Evolutionary conservation across 1,140 invertebrate species (phyloP).

Genomic region (Maconellicoccus hirsutus): DNA sequence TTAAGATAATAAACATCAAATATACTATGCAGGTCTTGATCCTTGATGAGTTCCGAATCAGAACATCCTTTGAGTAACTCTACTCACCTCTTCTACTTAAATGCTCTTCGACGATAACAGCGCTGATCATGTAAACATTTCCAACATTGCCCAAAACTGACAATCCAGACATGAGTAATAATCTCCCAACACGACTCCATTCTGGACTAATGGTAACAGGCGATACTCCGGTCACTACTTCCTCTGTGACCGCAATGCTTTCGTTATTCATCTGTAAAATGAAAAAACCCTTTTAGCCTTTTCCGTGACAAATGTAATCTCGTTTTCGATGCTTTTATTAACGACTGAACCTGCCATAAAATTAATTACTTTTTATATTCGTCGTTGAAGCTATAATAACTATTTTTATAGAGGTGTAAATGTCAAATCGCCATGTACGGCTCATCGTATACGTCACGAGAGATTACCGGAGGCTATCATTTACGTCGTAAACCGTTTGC

Average conservation of each 20-base stretch:
- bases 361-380: too few species aligned
- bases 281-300: too few species aligned
- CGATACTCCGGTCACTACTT: constrained; percentile 26
- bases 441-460: too few species aligned
- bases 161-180: constrained; percentile 51
- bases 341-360: too few species aligned
- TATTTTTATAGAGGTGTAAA: background rate
- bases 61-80: too few species aligned
- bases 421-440: background rate
- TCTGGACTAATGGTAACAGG: constrained; percentile 51
- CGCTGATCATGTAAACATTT: constrained; percentile 63
- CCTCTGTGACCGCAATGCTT: too few species aligned
- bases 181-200: constrained; percentile 53
- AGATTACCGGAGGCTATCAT: background rate
- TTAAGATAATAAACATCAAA: too few species aligned
- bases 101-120: constrained; percentile 60
- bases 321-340: too few species aligned
- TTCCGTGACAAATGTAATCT: too few species aligned
- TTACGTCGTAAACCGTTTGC: background rate
- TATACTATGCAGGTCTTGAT: too few species aligned
- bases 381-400: background rate
- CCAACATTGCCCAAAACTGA: constrained; percentile 56
- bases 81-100: constrained; percentile 53
- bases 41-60: too few species aligned
- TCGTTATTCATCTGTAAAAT: too few species aligned